Evolutionary conservation across 2,797 vertebrate genomes (phyloP), one percentile per base, ranked within the genome.

Genomic region (Phaenicophaeus curvirostris): DNA sequence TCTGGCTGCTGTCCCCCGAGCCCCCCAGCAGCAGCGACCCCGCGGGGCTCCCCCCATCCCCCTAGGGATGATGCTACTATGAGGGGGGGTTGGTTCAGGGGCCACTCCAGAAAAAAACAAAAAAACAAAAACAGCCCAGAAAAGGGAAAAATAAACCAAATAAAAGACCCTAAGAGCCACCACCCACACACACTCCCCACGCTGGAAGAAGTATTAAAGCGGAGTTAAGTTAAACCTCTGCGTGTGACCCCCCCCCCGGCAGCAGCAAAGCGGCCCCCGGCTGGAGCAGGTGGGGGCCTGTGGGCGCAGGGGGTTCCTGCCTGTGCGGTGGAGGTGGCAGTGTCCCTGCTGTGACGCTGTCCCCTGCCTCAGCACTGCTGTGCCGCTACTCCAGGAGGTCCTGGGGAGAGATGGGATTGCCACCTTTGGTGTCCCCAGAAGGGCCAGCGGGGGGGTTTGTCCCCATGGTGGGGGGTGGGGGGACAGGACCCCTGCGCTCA

Each of bases 171-270:
- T 57, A 57, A 80, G 68, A 67, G 53, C 46, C 23, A 23, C 69
- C 46, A 48, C 46, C 42, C 42, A 42, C 42, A 42, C 42, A 14
- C 42, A 42, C 48, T 11, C 89, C 81, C 73, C 31, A 39, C 87
- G 51, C 84, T 87, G 78, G 75, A 92, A 85, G 74, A 96, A 95
- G 57, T 46, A 57, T 80, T 87, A 63, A 96, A 95, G 42, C 74
- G 89, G 93, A 87, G 65, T 75, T 69, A 95, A 84, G 51, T 87
- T 93, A 84, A 95, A 41, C 94, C 84, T 66, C 62, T 48, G 39
- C 12, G 24, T 41, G 61, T 25, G 23, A 5, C 24, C 74, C 61
- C 24, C 74, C 61, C 33, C 28, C 41, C 30, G 46, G 33, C 66
- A 30, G 66, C 66, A 68, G 66, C 33, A 19, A 68, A 27, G 39